Percentiles rank a stretch among this genome's conserved stretches.
phyloP scores from a whole-genome alignment of 2,888 invertebrate species.

The Pseudanteris insignis region DNA sequence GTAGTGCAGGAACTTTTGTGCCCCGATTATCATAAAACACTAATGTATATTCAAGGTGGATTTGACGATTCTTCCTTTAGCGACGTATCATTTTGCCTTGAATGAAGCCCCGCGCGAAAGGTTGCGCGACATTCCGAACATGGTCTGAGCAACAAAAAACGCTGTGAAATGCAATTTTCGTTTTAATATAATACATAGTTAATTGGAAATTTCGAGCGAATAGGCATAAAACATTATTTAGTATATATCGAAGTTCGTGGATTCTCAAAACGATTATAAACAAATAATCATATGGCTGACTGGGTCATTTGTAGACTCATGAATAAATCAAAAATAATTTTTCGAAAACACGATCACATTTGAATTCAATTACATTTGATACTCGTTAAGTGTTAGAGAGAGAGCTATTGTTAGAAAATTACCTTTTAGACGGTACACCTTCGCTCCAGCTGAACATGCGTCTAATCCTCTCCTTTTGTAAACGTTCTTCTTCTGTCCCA shows the following conservation, averaged over 20 bases:
- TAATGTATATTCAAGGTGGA: constrained; percentile 52
- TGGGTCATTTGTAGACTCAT: too few species aligned
- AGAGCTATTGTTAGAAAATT: neutral
- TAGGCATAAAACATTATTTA: too few species aligned
- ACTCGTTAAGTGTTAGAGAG: too few species aligned
- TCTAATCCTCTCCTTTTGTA: constrained; percentile 68
- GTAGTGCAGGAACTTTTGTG: constrained; percentile 9
- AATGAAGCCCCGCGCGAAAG: constrained; percentile 19
- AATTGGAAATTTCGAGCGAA: too few species aligned
- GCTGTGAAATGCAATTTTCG: constrained; percentile 12
- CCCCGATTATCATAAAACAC: constrained; percentile 49
- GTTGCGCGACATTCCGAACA: constrained; percentile 5
- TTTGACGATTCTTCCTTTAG: constrained; percentile 43
- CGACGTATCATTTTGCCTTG: constrained; percentile 49
- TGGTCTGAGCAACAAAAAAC: too few species aligned
- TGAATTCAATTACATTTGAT: too few species aligned
- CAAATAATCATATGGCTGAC: too few species aligned
- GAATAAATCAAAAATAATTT: too few species aligned
- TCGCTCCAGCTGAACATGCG: constrained; percentile 74
- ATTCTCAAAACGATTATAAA: too few species aligned
- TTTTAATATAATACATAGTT: constrained; percentile 5
- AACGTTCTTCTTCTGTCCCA: constrained; percentile 50
- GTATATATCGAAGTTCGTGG: too few species aligned
- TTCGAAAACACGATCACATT: too few species aligned
- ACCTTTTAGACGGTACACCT: constrained; percentile 18